Evolutionary conservation across 92 coral and sea anemone species (phyloP).

Genomic region (Zoanthus solanderi): DNA sequence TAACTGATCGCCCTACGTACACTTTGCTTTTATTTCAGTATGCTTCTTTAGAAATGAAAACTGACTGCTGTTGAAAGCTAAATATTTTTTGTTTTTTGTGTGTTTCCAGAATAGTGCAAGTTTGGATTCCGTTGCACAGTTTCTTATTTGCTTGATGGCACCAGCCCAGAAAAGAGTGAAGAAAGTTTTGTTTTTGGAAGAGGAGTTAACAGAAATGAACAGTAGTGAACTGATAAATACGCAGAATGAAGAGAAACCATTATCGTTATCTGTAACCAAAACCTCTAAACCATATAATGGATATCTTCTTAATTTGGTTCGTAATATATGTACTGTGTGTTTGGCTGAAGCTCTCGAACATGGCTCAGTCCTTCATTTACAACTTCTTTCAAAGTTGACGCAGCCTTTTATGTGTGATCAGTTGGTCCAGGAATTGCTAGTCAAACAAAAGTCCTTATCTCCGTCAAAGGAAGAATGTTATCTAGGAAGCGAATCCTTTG

Average conservation of each 20-base stretch:
- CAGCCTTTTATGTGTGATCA: constrained; percentile 70
- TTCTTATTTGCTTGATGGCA: constrained; percentile 66
- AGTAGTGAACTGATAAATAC: background rate
- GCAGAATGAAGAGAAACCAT: background rate
- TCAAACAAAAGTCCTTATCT: background rate
- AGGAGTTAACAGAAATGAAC: background rate
- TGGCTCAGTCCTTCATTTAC: constrained; percentile 60
- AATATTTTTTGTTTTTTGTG: background rate
- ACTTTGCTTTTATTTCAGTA: too few species aligned
- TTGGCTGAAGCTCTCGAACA: constrained; percentile 52
- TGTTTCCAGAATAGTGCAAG: constrained; percentile 12
- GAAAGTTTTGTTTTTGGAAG: constrained; percentile 71
- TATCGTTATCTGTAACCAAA: background rate
- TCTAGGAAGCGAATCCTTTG: constrained; percentile 11
- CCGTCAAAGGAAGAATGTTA: background rate
- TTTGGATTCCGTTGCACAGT: constrained; percentile 62
- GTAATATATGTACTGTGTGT: constrained; percentile 63
- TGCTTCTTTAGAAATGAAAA: too few species aligned
- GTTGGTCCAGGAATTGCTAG: constrained; percentile 68
- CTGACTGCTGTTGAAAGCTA: too few species aligned
- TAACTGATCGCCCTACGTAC: too few species aligned
- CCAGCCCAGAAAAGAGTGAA: constrained; percentile 53
- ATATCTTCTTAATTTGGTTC: constrained; percentile 68
- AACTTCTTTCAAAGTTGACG: constrained; percentile 70
- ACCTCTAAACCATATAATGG: constrained; percentile 75